phyloP scores from a whole-genome alignment of 2,113 vertebrate species.

The Oreotrochilus melanogaster region DNA sequence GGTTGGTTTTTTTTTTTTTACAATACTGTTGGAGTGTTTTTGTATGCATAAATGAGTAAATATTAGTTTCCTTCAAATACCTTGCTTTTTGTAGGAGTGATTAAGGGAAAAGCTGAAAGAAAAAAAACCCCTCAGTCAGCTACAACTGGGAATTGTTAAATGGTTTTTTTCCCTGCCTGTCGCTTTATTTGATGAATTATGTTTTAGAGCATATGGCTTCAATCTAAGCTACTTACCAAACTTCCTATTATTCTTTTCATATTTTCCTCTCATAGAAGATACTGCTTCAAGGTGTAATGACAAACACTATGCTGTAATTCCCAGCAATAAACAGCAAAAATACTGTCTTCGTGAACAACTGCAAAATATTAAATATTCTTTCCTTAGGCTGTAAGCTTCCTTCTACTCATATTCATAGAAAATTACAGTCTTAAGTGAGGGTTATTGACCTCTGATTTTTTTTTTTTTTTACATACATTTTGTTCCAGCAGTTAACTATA shows the following conservation, averaged over 20 bases:
- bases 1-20: neutral
- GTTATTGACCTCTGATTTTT: neutral
- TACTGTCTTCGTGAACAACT: neutral
- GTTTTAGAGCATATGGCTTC: neutral
- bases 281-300: neutral
- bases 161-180: neutral
- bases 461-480: neutral
- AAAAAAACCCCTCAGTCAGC: neutral
- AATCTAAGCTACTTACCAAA: neutral
- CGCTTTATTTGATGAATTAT: neutral
- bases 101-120: neutral
- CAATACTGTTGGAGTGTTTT: neutral
- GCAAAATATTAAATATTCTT: neutral
- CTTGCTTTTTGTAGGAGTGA: neutral
- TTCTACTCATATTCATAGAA: neutral
- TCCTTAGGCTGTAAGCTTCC: neutral
- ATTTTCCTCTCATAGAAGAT: neutral
- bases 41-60: neutral
- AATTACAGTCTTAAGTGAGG: neutral
- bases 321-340: conserved; percentile 6
- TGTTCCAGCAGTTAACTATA: neutral
- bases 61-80: neutral
- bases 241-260: neutral
- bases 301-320: neutral
- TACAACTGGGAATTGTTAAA: neutral